phyloP scores from a whole-genome alignment of 2,113 vertebrate species.

The Probosciger aterrimus region DNA sequence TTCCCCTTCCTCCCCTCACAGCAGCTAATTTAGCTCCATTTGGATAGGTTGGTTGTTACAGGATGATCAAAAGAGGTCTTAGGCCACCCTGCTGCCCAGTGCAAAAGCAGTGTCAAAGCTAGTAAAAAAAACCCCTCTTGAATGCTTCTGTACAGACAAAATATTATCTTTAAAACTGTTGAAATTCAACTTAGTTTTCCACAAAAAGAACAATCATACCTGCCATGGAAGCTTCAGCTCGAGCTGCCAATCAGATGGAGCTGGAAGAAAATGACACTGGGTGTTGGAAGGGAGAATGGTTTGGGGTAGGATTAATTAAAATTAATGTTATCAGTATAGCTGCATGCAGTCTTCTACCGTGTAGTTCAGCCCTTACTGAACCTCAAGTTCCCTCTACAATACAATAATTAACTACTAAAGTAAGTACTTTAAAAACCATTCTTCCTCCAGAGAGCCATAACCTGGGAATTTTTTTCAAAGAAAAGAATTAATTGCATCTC shows the following conservation, averaged over 20 bases:
- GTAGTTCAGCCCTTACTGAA: slow-evolving; percentile 9
- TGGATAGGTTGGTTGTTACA: not conserved
- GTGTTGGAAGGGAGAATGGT: not conserved
- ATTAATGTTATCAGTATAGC: not conserved
- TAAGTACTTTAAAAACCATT: not conserved
- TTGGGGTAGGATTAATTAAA: slow-evolving; percentile 39
- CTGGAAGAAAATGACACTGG: not conserved
- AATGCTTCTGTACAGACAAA: not conserved
- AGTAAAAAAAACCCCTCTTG: not conserved
- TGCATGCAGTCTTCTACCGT: not conserved
- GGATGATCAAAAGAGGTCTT: not conserved
- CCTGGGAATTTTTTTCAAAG: not conserved
- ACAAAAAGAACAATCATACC: not conserved
- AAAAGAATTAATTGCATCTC: slow-evolving; percentile 31
- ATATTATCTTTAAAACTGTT: not conserved
- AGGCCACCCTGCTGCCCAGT: not conserved
- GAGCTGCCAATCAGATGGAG: not conserved
- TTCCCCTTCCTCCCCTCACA: not conserved
- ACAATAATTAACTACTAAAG: slow-evolving; percentile 21
- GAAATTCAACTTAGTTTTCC: not conserved
- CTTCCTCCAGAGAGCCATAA: not conserved
- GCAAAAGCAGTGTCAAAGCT: not conserved
- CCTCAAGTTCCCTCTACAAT: not conserved
- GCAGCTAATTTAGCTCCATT: not conserved
- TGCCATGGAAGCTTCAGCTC: not conserved